These are phyloP conservation scores for Sabatieria punctata DNA, from an alignment of 2,888 invertebrate species.

Conservation along the genomic window DNA sequence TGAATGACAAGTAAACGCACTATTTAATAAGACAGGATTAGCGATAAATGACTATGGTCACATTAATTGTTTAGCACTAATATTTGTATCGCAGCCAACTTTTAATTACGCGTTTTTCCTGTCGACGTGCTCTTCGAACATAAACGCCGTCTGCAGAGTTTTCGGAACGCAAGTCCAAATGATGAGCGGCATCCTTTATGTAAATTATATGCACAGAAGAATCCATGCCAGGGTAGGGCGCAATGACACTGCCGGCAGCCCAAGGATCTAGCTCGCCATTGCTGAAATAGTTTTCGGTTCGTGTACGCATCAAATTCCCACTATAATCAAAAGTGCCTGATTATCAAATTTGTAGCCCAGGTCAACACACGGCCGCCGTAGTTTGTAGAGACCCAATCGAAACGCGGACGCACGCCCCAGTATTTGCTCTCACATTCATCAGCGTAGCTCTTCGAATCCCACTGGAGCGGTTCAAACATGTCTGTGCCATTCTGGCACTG, in stretches of 20 bases:
- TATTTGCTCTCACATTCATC: constrained; percentile 47
- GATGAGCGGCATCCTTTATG: background rate
- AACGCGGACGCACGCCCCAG: constrained; percentile 46
- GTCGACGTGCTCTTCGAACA: background rate
- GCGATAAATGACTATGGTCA: too few relatives aligned
- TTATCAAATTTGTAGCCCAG: constrained; percentile 42
- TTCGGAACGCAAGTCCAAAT: background rate
- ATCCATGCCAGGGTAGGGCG: background rate
- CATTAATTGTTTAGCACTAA: too few relatives aligned
- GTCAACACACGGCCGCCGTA: constrained; percentile 61
- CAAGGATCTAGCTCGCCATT: background rate
- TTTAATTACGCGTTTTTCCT: too few relatives aligned
- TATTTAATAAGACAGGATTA: too few relatives aligned
- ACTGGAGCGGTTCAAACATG: constrained; percentile 60
- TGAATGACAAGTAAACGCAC: too few relatives aligned
- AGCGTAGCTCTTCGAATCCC: constrained; percentile 51
- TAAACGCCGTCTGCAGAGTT: background rate
- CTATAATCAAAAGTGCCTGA: constrained; percentile 32
- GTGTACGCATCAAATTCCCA: background rate
- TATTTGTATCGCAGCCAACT: too few relatives aligned
- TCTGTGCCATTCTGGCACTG: constrained; percentile 40
- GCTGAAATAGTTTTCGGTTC: background rate
- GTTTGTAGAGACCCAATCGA: constrained; percentile 47
- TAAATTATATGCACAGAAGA: background rate
- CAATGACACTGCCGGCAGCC: background rate